Evolutionary conservation across 2,113 vertebrate species (phyloP).

Genomic region (Syrrhaptes paradoxus): DNA sequence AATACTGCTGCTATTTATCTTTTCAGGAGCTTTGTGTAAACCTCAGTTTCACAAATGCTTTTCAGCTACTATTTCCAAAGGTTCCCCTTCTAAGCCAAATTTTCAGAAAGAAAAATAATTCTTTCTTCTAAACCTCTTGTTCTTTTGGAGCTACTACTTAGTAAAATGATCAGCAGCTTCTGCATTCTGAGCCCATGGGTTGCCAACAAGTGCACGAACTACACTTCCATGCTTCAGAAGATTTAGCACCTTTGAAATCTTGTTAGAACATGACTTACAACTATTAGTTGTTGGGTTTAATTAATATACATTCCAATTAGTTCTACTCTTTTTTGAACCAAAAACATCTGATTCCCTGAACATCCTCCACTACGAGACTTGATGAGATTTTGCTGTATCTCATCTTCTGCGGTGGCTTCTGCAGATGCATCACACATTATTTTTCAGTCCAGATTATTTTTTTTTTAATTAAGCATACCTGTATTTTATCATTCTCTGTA

Average conservation of each 20-base stretch:
- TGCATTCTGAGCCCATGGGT: background rate
- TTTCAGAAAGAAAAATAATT: background rate
- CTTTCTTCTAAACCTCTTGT: background rate
- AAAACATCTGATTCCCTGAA: background rate
- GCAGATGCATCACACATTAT: background rate
- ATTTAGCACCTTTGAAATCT: background rate
- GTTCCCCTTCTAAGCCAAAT: background rate
- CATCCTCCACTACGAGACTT: background rate
- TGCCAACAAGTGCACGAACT: background rate
- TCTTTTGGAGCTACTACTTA: background rate
- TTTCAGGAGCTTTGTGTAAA: background rate
- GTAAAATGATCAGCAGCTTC: background rate
- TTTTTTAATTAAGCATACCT: background rate
- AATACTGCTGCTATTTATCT: background rate
- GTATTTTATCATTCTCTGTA: background rate
- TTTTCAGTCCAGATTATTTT: background rate
- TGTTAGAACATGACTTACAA: background rate
- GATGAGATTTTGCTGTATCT: background rate
- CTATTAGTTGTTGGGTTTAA: background rate
- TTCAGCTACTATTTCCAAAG: constrained; percentile 11
- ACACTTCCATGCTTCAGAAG: background rate
- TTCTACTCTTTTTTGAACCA: background rate
- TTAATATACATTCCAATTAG: background rate
- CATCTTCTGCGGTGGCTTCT: background rate
- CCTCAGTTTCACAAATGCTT: background rate